Conservation (phyloP, 2,113 vertebrate species). For the Poecile atricapillus region DNA sequence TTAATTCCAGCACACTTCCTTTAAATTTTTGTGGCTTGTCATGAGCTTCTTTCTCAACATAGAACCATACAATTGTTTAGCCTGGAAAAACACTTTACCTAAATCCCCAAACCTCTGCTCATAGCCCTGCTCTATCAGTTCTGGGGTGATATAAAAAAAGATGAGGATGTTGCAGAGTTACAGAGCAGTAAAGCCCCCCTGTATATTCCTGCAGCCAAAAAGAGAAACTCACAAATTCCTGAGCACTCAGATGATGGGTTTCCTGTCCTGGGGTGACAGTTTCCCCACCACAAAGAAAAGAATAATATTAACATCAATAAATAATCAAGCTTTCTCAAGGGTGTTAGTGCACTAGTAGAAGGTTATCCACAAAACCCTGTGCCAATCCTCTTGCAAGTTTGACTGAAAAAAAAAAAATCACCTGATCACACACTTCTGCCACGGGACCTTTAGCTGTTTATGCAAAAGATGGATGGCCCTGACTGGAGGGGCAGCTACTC, state of each 20-base stretch:
- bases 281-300: background rate
- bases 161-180: fast-evolving
- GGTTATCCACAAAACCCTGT: background rate
- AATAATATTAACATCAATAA: background rate
- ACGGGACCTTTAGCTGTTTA: background rate
- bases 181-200: background rate
- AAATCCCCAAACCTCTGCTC: background rate
- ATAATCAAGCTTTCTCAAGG: background rate
- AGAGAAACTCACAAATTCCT: background rate
- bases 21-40: background rate
- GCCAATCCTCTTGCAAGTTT: background rate
- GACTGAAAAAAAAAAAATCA: background rate
- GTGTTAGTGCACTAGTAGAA: background rate
- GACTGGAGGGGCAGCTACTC: background rate
- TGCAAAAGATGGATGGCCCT: background rate
- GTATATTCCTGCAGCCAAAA: fast-evolving
- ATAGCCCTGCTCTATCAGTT: fast-evolving
- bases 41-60: background rate
- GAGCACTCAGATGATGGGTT: background rate
- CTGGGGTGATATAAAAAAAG: background rate
- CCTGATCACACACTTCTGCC: background rate
- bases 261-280: too few species aligned
- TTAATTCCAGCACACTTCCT: background rate
- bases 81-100: background rate
- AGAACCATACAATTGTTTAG: background rate